Base-by-base conservation (phyloP, 37 sponge, comb jelly and placozoan genomes). In the Diacarnus erythraeanus region DNA sequence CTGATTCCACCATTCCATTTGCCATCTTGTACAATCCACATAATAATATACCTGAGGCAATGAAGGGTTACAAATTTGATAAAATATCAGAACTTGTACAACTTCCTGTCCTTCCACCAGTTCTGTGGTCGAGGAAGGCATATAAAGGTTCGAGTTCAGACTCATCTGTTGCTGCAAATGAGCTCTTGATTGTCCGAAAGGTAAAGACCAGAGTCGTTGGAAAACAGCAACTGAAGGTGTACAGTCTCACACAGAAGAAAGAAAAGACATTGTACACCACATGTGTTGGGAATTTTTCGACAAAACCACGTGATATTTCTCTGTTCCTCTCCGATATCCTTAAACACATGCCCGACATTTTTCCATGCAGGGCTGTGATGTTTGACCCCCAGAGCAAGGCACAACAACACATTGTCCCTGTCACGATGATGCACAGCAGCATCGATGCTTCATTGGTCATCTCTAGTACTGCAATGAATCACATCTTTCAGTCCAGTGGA, bases 291-390 rank as follows among this genome's bases (percentile, higher is more conserved):
- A 38, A 70, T 42, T 91, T 91, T 59, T 81, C 83, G 1, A 78
- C 87, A 41, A 76, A 77, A 30, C 91, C 91, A 38, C 65, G 82
- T 34, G 91, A 91, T 22, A 64, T 79, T 40, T 54, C 73, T 37
- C 47, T 91, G 38, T 82, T 56, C 59, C 80, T 91, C 2, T 79
- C 87, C 1, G 91, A 91, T 47, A 71, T 91, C 29, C 40, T 86
- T 18, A 64, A 86, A 25, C 75, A 78, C 47, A 35, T 80, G 37
- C 70, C 74, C 8, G 84, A 84, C n/a, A 60, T 69, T 3, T 69
- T 87, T 27, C 88, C 88, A 10, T 70, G 63, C 42, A 38, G 57
- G 20, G 88, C 82, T 10, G 65, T 87, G 22, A 57, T 87, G 29
- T 87, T 72, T 59, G 44, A 56, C n/a, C 57, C 30, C 18, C 63